Evolutionary conservation across 2,797 vertebrate genomes (phyloP).

Genomic region (Neomorphus geoffroyi): DNA sequence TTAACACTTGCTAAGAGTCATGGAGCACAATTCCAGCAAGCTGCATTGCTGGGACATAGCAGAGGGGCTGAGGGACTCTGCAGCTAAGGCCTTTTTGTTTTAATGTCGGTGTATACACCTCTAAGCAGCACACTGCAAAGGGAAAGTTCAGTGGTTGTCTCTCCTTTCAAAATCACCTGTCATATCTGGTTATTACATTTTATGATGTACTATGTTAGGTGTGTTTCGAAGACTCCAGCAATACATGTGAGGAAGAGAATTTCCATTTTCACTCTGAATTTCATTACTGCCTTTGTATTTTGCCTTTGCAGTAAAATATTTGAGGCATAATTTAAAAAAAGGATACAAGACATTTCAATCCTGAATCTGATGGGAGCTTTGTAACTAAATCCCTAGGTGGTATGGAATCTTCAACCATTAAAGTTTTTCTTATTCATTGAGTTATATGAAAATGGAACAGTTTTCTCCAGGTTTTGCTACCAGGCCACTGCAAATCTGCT

Average conservation of each 20-base stretch:
- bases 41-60: neutral
- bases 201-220: neutral
- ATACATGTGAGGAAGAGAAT: neutral
- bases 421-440: neutral
- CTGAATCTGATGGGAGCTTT: neutral
- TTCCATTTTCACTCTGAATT: neutral
- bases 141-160: neutral
- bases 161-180: neutral
- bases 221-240: neutral
- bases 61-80: rapidly evolving
- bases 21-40: neutral
- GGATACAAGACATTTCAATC: neutral
- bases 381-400: neutral
- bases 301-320: neutral
- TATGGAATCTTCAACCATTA: neutral
- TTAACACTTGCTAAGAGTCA: neutral
- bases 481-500: neutral
- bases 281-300: neutral
- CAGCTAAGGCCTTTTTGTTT: rapidly evolving
- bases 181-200: neutral
- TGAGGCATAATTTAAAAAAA: neutral
- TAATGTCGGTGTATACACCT: neutral
- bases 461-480: neutral
- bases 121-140: neutral
- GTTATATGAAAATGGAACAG: neutral